Conservation (phyloP, 2,113 vertebrate genomes). For the Narcine bancroftii region DNA sequence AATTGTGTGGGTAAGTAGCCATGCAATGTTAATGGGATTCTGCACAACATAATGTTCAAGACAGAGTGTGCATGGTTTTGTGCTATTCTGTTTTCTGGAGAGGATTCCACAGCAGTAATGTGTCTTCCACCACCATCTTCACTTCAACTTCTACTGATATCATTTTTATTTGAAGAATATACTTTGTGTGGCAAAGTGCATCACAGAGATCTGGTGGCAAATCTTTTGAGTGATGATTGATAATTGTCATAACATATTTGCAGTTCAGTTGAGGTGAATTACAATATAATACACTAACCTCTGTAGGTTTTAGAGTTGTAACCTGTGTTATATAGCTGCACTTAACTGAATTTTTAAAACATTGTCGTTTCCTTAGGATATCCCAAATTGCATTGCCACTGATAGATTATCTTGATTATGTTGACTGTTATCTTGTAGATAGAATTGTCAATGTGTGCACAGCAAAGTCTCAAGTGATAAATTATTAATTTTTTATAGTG, state of each 20-base stretch:
- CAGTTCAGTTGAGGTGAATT: background rate
- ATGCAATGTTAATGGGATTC: constrained; percentile 28
- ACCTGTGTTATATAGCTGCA: background rate
- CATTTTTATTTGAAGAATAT: background rate
- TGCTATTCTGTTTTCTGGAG: background rate
- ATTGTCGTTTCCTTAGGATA: background rate
- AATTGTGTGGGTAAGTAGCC: constrained; percentile 34
- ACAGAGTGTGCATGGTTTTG: background rate
- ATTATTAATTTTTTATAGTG: background rate
- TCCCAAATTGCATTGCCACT: background rate
- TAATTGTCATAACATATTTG: background rate
- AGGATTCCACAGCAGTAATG: background rate
- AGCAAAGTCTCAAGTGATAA: background rate
- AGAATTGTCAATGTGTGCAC: background rate
- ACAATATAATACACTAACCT: background rate
- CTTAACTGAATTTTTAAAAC: background rate
- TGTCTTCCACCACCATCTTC: background rate
- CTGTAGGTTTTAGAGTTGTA: background rate
- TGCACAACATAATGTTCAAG: background rate
- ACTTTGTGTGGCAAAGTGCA: background rate
- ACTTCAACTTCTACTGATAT: background rate
- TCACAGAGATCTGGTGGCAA: background rate
- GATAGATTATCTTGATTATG: background rate
- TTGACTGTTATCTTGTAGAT: background rate
- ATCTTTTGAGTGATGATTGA: background rate